Base-by-base conservation (phyloP, 2,113 vertebrate genomes). In the Oophaga pumilio region DNA sequence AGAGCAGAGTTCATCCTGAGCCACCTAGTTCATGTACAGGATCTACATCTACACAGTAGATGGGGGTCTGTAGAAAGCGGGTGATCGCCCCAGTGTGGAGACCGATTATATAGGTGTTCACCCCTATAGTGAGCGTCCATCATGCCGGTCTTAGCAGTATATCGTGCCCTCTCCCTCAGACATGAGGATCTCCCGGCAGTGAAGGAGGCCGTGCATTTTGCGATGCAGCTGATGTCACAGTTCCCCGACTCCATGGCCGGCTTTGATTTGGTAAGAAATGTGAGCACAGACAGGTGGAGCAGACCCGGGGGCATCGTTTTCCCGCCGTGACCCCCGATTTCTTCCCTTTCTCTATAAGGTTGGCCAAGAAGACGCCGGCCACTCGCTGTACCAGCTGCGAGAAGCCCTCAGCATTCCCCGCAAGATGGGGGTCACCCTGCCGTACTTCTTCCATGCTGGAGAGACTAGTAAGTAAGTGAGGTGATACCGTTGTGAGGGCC, bases 381-480 rank as follows among this genome's bases (percentile, higher is more conserved):
- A 91, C 76, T 93, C 96, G 4, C 89, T 99, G 53, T 97, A 94
- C 93, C 93, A 96, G 22, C 94, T 97, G 90, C 94, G 90, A 89
- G 94, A 97, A 5, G 96, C 93, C 22, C 90, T 99, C 90, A 94
- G 89, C 13, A 87, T 97, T 62, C 97, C 97, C 0, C 89, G 79
- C 74, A 89, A 93, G 20, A 88, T 18, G 68, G 94, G 96, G 0
- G 17, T 95, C 64, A 57, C 90, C 0, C 93, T 99, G 86, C 96
- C 97, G 0, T 99, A 93, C 91, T 98, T 97, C 85, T 98, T 99
- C 90, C 97, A 98, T 0, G 97, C 97, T 50, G 97, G 97, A 74
- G 97, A 99, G 90, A 99, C 86, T 8, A 88, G 86, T 88, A 88
- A 88, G 86, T 3, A 50, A 85, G 17, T 77, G 56, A 50, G 62